Percentiles rank a stretch among this genome's conserved stretches.
phyloP scores from a whole-genome alignment of 2,113 vertebrate species.

The Panurus biarmicus region DNA sequence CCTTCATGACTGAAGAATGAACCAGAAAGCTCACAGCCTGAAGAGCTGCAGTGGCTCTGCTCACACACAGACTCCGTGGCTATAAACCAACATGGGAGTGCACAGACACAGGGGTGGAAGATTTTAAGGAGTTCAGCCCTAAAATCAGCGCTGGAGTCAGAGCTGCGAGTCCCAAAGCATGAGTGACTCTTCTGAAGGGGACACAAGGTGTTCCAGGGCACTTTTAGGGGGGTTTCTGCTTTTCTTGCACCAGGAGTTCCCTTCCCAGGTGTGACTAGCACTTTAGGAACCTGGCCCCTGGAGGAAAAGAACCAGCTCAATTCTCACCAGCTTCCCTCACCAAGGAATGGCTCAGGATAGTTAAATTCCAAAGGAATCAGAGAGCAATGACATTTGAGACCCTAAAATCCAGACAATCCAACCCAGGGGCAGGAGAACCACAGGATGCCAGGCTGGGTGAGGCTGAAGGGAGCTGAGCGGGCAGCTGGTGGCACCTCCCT shows the following conservation, averaged over 20 bases:
- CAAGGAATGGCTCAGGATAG: neutral
- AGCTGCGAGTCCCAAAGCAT: neutral
- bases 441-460: fast-evolving
- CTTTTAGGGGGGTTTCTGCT: neutral
- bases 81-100: fast-evolving
- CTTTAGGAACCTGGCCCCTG: too few species aligned
- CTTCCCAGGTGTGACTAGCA: neutral
- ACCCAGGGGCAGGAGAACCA: fast-evolving
- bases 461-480: too few species aligned
- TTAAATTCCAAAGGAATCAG: neutral
- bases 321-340: neutral
- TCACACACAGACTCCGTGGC: fast-evolving
- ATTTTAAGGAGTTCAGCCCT: neutral
- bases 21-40: neutral
- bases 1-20: neutral
- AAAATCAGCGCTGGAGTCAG: fast-evolving
- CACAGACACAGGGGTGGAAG: neutral
- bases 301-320: neutral
- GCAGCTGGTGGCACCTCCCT: too few species aligned
- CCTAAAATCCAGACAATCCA: neutral
- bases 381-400: fast-evolving
- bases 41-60: neutral
- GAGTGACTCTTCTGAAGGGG: neutral
- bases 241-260: neutral
- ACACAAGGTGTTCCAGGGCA: neutral